These are phyloP conservation scores for Prunella fulvescens DNA, from an alignment of 2,113 vertebrate genomes.

Conservation along the genomic window DNA sequence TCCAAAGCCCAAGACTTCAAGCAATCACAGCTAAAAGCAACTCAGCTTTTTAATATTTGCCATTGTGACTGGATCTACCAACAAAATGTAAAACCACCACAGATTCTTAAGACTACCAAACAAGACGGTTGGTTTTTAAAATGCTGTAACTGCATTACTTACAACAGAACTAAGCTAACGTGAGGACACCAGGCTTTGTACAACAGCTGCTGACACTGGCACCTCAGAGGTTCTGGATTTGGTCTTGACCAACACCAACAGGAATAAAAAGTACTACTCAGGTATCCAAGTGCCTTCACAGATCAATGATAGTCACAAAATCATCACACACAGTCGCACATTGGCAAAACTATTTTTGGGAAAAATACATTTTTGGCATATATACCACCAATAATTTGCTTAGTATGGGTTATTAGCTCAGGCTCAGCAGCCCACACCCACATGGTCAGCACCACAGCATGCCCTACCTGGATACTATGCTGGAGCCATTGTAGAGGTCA, in stretches of 20 bases:
- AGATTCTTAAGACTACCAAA: not conserved
- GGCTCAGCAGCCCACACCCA: not conserved
- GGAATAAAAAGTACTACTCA: not conserved
- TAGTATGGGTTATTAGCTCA: rapidly evolving
- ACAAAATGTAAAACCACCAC: not conserved
- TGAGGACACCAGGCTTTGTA: not conserved
- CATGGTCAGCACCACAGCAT: rapidly evolving
- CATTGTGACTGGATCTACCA: not conserved
- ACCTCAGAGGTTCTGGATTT: not conserved
- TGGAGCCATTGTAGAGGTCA: constrained; percentile 98
- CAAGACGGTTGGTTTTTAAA: not conserved
- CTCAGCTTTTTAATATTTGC: not conserved
- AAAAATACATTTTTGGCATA: not conserved
- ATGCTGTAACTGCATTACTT: not conserved
- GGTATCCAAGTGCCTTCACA: not conserved
- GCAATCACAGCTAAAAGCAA: not conserved
- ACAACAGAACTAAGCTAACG: not conserved
- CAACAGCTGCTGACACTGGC: not conserved
- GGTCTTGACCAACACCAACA: not conserved
- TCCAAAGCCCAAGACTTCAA: not conserved
- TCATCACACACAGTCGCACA: rapidly evolving
- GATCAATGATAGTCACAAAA: not conserved
- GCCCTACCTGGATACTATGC: constrained; percentile 97
- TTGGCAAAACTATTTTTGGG: rapidly evolving
- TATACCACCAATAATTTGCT: not conserved